These are phyloP conservation scores for Oryctolagus cuniculus DNA, from an alignment of 2,113 vertebrate genomes.

Conservation along the genomic window mOryCun1.1 NC_091442.1:12764501-12765000, in stretches of 20 bases:
- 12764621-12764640: no score
- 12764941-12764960: background rate
- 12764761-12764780: background rate
- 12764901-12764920: background rate
- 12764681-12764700: no score
- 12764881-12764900: background rate
- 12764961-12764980: background rate
- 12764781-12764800: background rate
- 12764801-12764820: background rate
- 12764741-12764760: no score
- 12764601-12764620: no score
- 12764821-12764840: background rate
- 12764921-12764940: background rate
- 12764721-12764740: background rate
- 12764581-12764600: background rate
- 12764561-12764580: constrained; percentile 36
- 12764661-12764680: no score
- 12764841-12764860: no score
- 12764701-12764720: no score
- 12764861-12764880: background rate
- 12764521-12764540: fast-evolving
- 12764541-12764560: background rate
- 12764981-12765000: background rate
- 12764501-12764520: background rate
- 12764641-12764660: no score